Evolutionary conservation across 2,797 vertebrate species (phyloP).

Genomic region (Oreochromis grahami): DNA sequence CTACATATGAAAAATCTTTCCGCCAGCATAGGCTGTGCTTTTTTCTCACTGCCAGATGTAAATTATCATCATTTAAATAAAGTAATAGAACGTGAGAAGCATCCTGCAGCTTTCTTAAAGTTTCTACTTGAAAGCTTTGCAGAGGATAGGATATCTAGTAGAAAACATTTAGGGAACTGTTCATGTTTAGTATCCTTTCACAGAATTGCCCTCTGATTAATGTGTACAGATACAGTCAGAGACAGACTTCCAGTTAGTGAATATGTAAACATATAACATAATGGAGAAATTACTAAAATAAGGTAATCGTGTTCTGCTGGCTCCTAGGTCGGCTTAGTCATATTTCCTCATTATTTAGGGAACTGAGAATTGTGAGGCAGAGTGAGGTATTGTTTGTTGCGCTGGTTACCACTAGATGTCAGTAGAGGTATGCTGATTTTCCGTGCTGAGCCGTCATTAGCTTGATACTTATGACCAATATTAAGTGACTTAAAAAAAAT

Average conservation of each 20-base stretch:
- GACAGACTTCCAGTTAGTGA: not conserved
- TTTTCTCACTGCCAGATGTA: not conserved
- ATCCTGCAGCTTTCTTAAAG: not conserved
- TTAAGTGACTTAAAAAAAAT: not conserved
- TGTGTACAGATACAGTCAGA: not conserved
- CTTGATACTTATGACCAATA: not conserved
- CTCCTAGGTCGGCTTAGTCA: not conserved
- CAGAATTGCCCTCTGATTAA: not conserved
- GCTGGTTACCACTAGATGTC: constrained; percentile 5
- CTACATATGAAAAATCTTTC: not conserved
- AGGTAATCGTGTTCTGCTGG: not conserved
- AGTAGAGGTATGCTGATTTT: not conserved
- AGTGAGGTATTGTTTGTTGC: not conserved
- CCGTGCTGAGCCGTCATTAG: accelerated
- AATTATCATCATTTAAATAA: not conserved
- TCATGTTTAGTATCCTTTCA: not conserved
- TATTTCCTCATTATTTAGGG: not conserved
- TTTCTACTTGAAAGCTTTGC: not conserved
- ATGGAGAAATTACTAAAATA: not conserved
- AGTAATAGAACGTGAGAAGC: not conserved
- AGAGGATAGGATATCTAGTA: not conserved
- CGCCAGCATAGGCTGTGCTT: not conserved
- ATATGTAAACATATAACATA: not conserved
- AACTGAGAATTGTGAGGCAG: not conserved
- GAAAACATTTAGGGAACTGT: not conserved